phyloP scores from a whole-genome alignment of 2,888 invertebrate species.

The Branchellion lobata region DNA sequence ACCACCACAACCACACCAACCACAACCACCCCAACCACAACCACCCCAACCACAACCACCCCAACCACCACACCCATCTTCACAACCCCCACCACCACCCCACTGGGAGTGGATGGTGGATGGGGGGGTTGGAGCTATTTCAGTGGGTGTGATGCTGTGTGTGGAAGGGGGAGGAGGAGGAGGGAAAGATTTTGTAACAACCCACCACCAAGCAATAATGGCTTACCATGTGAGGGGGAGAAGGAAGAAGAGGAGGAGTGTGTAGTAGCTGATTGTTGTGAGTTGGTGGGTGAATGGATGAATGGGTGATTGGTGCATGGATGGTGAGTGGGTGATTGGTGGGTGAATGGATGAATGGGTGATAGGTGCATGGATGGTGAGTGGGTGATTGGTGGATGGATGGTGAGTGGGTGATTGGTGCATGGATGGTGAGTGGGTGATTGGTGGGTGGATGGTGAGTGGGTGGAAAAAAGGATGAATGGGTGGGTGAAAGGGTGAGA shows the following conservation, averaged over 20 bases:
- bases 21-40: too few relatives aligned
- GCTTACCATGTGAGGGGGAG: not conserved
- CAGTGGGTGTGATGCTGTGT: not conserved
- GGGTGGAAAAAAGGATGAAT: too few relatives aligned
- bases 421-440: not conserved
- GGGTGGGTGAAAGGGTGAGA: too few relatives aligned
- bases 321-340: not conserved
- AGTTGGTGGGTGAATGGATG: not conserved
- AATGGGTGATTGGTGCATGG: not conserved
- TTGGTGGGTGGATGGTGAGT: too few relatives aligned
- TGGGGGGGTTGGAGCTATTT: not conserved
- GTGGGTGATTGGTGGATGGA: not conserved
- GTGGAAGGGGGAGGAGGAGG: not conserved
- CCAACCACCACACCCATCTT: too few relatives aligned
- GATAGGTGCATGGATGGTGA: too few relatives aligned
- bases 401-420: not conserved
- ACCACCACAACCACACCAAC: too few relatives aligned
- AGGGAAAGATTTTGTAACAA: not conserved
- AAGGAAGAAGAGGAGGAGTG: not conserved
- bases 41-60: too few relatives aligned
- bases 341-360: too few relatives aligned
- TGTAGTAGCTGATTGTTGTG: not conserved
- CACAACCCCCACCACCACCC: not conserved
- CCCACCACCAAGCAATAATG: not conserved
- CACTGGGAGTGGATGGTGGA: not conserved